Percentiles rank a stretch among this genome's conserved stretches.
These are phyloP conservation scores for Archips xylosteana DNA, from an alignment of 2,888 invertebrate species.

Conservation along the genomic window DNA sequence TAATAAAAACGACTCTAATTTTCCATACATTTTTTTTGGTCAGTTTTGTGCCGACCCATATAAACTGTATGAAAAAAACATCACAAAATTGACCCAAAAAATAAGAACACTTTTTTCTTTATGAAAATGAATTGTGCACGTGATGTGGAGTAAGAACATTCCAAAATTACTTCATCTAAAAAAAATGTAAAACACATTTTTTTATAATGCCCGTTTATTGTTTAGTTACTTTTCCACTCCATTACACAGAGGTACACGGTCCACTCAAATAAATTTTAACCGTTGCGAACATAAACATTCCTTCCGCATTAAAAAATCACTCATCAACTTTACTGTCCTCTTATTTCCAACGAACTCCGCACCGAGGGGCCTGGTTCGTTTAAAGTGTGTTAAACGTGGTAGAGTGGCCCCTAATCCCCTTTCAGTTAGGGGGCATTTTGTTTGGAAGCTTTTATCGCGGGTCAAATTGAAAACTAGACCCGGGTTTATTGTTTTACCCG, in stretches of 20 bases:
- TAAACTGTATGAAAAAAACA: no score
- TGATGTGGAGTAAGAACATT: no score
- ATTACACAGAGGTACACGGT: not conserved
- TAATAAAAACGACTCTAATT: no score
- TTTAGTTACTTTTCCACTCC: not conserved
- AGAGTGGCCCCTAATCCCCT: slow-evolving; percentile 26
- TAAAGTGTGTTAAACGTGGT: slow-evolving; percentile 23
- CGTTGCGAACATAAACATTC: not conserved
- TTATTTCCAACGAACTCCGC: slow-evolving; percentile 9
- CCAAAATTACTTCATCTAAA: no score
- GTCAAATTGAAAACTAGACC: slow-evolving; percentile 34
- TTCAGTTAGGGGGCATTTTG: slow-evolving; percentile 30
- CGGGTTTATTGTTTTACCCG: slow-evolving; percentile 29
- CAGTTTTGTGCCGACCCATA: no score
- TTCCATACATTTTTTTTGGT: no score
- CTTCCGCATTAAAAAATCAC: slow-evolving; percentile 18
- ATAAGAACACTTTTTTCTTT: no score
- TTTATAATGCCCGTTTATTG: no score
- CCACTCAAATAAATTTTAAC: not conserved
- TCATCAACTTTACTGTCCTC: slow-evolving; percentile 18
- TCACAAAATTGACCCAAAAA: no score
- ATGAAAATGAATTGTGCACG: no score
- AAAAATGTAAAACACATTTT: no score
- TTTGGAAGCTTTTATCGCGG: slow-evolving; percentile 32
- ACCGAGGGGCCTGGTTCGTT: slow-evolving; percentile 6